A percentile compares a stretch with the other conserved stretches of the same genome.
Conservation (phyloP, 92 coral and sea anemone species). For the Nematostella vectensis region DNA sequence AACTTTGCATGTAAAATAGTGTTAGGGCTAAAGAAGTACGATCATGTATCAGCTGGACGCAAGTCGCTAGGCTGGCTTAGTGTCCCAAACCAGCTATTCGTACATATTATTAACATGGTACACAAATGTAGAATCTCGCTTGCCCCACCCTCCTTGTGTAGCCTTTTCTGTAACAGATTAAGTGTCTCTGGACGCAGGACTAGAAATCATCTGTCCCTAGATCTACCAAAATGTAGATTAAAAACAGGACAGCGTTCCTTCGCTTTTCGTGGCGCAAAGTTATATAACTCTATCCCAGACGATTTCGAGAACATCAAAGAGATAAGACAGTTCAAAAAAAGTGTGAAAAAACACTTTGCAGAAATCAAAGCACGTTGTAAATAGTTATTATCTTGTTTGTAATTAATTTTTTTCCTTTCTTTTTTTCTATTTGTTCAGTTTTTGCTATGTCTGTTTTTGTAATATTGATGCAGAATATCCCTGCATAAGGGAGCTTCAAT, state of each 20-base stretch:
- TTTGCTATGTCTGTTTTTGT: too few relatives aligned
- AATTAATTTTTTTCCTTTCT: too few relatives aligned
- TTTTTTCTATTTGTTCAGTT: too few relatives aligned
- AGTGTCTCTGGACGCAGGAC: constrained; percentile 12
- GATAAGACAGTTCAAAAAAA: too few relatives aligned
- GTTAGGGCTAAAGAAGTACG: constrained; percentile 28
- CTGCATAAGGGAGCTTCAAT: too few relatives aligned
- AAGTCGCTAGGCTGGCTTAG: constrained; percentile 17
- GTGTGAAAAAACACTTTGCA: too few relatives aligned
- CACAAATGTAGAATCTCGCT: not conserved
- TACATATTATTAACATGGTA: not conserved
- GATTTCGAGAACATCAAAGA: too few relatives aligned
- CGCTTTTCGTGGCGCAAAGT: constrained; percentile 28
- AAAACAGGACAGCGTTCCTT: constrained; percentile 27
- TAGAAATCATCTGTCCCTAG: constrained; percentile 8
- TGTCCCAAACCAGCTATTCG: constrained; percentile 1
- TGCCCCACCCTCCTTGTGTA: constrained; percentile 2
- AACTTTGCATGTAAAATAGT: constrained; percentile 36
- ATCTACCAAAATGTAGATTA: constrained; percentile 27
- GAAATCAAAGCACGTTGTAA: too few relatives aligned
- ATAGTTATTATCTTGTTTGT: too few relatives aligned
- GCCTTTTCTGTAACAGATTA: not conserved
- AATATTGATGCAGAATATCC: too few relatives aligned
- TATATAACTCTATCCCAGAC: constrained; percentile 5
- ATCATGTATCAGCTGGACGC: constrained; percentile 23